Evolutionary conservation across 2,797 vertebrate species (phyloP), one percentile per base, ranked within the genome.

Genomic region (Natrix natrix): DNA sequence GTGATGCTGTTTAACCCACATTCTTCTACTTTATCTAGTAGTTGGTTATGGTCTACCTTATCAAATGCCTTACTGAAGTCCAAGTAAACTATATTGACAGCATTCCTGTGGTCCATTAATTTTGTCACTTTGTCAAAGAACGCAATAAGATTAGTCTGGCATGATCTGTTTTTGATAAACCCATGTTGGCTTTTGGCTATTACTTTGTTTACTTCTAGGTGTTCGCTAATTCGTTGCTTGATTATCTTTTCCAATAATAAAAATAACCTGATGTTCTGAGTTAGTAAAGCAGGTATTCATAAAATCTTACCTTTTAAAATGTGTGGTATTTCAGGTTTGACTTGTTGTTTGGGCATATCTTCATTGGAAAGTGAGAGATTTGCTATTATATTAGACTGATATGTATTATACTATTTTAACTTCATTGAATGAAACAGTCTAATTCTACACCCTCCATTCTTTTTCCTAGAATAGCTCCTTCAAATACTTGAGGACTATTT

Each of bases 261-360:
- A 48, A 83, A 48, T 83, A 83, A 12, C 20, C 37, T 48, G 11
- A 22, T 48, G 37, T 26, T 37, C 59, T 48, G 26, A 89, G 57
- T 61, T 48, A 48, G 12, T 94, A 93, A 94, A 87, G 83, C 89
- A 92, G 91, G 4, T 83, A 83, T 83, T 83, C 37, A 83, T 83
- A 61, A 28, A 8, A 92, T 43, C 91, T 86, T 20, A 48, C 32
- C 94, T 78, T 92, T 93, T 43, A 57, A 89, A 95, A 90, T 86
- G 13, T 56, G 86, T 26, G 24, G n/a, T 86, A 87, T 7, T 90
- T 90, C 32, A 56, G n/a, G 4, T 37, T 89, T 78, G 74, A 52
- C 26, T 88, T 91, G 22, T 55, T 5, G 43, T 88, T 89, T 93
- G 24, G 37, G 16, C 26, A 66, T 17, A 57, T 20, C 26, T 93